A percentile compares a stretch with the other conserved stretches of the same genome.
Conservation (phyloP, 2,797 vertebrate genomes). For the Varecia variegata region DNA sequence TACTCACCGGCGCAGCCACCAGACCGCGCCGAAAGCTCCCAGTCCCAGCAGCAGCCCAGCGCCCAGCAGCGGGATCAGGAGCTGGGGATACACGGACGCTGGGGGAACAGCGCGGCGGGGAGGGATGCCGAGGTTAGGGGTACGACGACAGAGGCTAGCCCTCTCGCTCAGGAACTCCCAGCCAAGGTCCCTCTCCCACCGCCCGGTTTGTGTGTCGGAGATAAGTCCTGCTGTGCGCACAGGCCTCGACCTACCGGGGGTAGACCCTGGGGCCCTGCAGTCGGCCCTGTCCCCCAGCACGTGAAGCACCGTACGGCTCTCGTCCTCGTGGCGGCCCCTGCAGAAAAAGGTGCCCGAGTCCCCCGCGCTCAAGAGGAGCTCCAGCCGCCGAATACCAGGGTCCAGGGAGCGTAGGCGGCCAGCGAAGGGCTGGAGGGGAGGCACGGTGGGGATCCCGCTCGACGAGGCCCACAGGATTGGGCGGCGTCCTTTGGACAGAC, state of each 20-base stretch:
- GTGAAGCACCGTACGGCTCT: constrained; percentile 56
- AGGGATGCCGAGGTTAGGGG: neutral
- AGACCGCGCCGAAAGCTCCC: constrained; percentile 31
- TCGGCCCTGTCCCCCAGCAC: constrained; percentile 60
- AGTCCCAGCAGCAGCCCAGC: constrained; percentile 47
- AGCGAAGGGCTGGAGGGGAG: constrained; percentile 52
- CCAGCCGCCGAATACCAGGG: constrained; percentile 52
- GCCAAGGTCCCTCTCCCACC: neutral
- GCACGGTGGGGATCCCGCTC: neutral
- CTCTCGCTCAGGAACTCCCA: neutral
- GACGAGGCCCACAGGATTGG: constrained; percentile 53
- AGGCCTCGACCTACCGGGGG: constrained; percentile 47
- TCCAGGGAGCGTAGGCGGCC: constrained; percentile 63
- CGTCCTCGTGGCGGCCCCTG: constrained; percentile 22
- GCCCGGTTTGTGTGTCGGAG: neutral
- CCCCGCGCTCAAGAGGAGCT: constrained; percentile 66
- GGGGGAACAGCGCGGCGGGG: neutral
- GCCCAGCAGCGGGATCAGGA: constrained; percentile 51
- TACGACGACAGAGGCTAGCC: neutral
- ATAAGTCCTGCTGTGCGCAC: neutral
- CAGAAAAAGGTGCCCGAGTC: constrained; percentile 78
- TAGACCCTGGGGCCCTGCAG: neutral
- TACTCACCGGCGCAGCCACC: constrained; percentile 66
- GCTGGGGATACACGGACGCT: constrained; percentile 42
- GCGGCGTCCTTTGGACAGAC: constrained; percentile 54